Conservation (phyloP, 2,113 vertebrate genomes). For the Neotoma lepida region DNA sequence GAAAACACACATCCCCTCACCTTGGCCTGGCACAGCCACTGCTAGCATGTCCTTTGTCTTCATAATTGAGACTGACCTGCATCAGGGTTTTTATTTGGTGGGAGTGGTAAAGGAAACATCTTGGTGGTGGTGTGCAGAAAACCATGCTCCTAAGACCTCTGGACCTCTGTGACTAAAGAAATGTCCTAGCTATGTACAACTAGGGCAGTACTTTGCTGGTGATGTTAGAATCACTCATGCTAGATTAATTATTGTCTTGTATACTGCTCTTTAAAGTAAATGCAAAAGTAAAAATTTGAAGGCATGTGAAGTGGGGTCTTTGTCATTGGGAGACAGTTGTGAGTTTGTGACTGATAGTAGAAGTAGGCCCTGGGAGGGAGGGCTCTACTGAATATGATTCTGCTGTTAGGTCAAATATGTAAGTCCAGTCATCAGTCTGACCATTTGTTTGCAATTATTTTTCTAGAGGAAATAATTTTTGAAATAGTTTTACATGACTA, state of each 20-base stretch:
- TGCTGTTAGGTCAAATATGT: background rate
- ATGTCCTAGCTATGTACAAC: background rate
- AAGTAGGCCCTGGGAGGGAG: background rate
- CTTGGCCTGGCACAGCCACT: background rate
- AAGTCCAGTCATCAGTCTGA: background rate
- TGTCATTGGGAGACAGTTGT: background rate
- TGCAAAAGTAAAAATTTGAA: constrained; percentile 46
- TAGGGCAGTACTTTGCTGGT: background rate
- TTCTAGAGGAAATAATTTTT: constrained; percentile 23
- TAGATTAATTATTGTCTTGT: constrained; percentile 34
- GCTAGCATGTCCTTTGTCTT: background rate
- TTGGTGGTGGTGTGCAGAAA: constrained; percentile 11
- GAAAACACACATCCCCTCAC: background rate
- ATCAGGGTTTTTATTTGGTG: constrained; percentile 31
- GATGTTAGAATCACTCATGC: background rate
- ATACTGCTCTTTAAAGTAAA: constrained; percentile 19
- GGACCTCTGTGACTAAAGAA: constrained; percentile 57
- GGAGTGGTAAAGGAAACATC: background rate
- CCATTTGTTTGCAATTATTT: constrained; percentile 50
- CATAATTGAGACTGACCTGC: background rate
- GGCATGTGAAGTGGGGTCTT: constrained; percentile 24
- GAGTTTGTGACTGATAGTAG: background rate
- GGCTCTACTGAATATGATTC: background rate
- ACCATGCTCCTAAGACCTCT: constrained; percentile 18
- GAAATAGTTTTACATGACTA: constrained; percentile 43